Evolutionary conservation across 2,888 invertebrate species (phyloP).

Genomic region (Rhodophaea formosa): DNA sequence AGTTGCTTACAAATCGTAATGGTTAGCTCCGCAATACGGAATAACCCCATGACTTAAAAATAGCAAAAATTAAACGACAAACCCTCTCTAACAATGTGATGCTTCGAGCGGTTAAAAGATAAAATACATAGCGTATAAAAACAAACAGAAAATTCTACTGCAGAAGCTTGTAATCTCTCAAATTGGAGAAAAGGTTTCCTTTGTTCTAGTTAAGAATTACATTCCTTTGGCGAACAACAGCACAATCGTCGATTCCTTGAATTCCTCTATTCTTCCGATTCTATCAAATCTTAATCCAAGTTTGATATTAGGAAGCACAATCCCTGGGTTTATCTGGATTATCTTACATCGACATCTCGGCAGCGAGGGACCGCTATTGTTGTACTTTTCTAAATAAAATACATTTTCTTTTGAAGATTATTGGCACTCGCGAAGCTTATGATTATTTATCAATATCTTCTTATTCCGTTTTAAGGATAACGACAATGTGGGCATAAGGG

Average conservation of each 20-base stretch:
- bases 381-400: neutral
- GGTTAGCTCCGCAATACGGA: too few relatives aligned
- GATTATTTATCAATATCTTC: neutral
- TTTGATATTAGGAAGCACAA: slow-evolving; percentile 5
- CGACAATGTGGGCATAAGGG: neutral
- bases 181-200: slow-evolving; percentile 31
- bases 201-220: neutral
- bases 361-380: neutral
- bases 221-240: neutral
- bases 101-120: too few relatives aligned
- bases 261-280: neutral
- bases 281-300: slow-evolving; percentile 4
- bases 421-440: neutral
- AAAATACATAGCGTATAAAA: too few relatives aligned
- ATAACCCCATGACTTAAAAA: too few relatives aligned
- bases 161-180: slow-evolving; percentile 21
- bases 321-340: slow-evolving; percentile 2
- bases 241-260: neutral
- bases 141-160: too few relatives aligned
- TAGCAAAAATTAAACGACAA: too few relatives aligned
- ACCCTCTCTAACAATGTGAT: too few relatives aligned
- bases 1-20: too few relatives aligned
- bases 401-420: neutral
- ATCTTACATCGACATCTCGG: slow-evolving; percentile 9
- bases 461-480: neutral